phyloP scores from a whole-genome alignment of 2,888 invertebrate genomes.

The Drosophila gaucha region DNA sequence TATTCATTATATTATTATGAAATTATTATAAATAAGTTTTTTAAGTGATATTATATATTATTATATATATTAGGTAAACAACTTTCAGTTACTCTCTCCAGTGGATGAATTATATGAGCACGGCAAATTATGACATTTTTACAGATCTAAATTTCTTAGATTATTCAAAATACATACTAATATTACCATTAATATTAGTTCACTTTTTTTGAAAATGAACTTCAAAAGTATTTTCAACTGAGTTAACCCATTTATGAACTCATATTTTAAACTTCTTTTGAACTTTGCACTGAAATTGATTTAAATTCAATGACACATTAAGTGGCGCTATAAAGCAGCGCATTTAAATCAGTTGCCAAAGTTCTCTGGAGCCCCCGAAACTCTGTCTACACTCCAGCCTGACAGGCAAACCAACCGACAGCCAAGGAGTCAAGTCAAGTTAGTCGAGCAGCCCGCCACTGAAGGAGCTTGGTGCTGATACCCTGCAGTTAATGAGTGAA shows the following conservation, averaged over 20 bases:
- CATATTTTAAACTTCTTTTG: not conserved
- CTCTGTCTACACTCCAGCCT: constrained; percentile 27
- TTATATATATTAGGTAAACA: not conserved
- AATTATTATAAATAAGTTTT: too few species aligned
- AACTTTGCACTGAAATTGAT: constrained; percentile 43
- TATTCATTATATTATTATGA: not conserved
- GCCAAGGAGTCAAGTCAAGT: constrained; percentile 24
- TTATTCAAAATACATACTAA: too few species aligned
- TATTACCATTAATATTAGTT: too few species aligned
- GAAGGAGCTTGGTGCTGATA: constrained; percentile 6
- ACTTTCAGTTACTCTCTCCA: too few species aligned
- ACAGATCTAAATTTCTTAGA: too few species aligned
- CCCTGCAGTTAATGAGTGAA: not conserved
- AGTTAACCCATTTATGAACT: constrained; percentile 9
- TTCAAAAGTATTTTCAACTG: not conserved
- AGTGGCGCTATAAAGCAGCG: constrained; percentile 70
- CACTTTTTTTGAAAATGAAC: not conserved
- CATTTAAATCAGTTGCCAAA: constrained; percentile 71
- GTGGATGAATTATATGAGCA: too few species aligned
- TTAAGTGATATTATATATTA: not conserved
- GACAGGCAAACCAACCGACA: constrained; percentile 17
- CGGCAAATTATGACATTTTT: too few species aligned
- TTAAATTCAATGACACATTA: constrained; percentile 72
- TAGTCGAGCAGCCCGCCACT: constrained; percentile 8
- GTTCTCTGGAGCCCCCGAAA: constrained; percentile 35